phyloP scores from a whole-genome alignment of 2,888 invertebrate genomes.

The Helicoverpa assulta region DNA sequence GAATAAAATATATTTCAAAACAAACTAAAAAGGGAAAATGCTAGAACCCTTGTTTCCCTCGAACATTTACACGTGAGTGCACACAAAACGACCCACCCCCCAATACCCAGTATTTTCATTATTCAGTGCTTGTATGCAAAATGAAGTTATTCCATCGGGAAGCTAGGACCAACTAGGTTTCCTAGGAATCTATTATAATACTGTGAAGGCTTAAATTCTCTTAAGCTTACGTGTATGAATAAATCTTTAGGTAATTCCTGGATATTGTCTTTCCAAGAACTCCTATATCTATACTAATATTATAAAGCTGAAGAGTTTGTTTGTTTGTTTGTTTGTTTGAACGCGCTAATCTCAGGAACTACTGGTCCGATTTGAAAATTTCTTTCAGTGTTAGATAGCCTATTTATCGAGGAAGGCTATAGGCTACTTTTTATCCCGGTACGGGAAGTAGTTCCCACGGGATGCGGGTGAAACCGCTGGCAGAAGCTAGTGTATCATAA shows the following conservation, averaged over 20 bases:
- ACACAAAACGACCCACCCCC: conserved; percentile 10
- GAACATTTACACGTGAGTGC: conserved; percentile 12
- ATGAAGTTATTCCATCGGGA: conserved; percentile 1
- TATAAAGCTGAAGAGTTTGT: no score
- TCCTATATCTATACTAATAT: no score
- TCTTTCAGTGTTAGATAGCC: no score
- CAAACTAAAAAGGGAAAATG: not conserved
- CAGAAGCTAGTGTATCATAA: no score
- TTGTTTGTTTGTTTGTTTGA: no score
- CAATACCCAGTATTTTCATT: conserved; percentile 32
- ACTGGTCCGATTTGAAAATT: no score
- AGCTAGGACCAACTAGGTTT: conserved; percentile 26
- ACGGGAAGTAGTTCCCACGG: no score
- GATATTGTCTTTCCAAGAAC: not conserved
- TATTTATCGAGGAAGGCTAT: no score
- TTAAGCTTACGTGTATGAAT: conserved; percentile 6
- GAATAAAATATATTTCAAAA: not conserved
- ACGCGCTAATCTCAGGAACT: no score
- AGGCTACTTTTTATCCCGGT: no score
- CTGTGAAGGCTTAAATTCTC: conserved; percentile 13
- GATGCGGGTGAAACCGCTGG: no score
- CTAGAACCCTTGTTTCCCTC: not conserved
- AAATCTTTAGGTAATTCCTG: not conserved
- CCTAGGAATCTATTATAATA: conserved; percentile 40
- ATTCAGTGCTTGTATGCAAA: conserved; percentile 35